Percentiles rank a stretch among this genome's conserved stretches.
Evolutionary conservation across 1,140 invertebrate species (phyloP).

Genomic region (Papilio helenus): DNA sequence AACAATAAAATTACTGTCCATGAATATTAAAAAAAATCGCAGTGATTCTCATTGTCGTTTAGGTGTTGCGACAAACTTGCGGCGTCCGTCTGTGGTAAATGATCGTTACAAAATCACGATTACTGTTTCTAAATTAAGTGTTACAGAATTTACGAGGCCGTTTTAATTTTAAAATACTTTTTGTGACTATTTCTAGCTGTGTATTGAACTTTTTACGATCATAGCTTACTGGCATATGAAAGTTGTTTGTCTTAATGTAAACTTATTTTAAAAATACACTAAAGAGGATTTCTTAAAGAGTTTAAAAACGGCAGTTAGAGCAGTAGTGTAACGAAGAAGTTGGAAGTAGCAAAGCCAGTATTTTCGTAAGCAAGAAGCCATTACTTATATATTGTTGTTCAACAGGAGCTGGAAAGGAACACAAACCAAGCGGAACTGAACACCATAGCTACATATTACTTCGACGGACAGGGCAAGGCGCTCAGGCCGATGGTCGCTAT

Average conservation of each 20-base stretch:
- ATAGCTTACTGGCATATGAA: neutral
- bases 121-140: constrained; percentile 33
- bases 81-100: constrained; percentile 40
- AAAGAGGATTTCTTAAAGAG: no score
- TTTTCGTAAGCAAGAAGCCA: constrained; percentile 49
- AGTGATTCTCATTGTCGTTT: constrained; percentile 50
- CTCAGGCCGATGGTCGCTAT: constrained; percentile 96
- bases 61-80: constrained; percentile 48
- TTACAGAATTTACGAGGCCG: constrained; percentile 33
- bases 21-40: constrained; percentile 44
- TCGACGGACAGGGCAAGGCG: constrained; percentile 98
- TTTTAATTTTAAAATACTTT: constrained; percentile 5
- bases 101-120: constrained; percentile 45
- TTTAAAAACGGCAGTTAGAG: no score
- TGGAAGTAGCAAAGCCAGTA: no score
- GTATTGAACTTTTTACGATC: neutral
- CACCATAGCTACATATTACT: constrained; percentile 96
- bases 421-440: constrained; percentile 91
- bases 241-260: no score
- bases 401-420: constrained; percentile 89
- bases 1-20: constrained; percentile 57
- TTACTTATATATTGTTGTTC: constrained; percentile 66
- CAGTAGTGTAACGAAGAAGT: no score
- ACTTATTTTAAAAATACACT: no score
- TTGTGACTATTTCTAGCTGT: neutral